Conservation (phyloP, 2,113 vertebrate genomes). For the Atrichornis clamosus region DNA sequence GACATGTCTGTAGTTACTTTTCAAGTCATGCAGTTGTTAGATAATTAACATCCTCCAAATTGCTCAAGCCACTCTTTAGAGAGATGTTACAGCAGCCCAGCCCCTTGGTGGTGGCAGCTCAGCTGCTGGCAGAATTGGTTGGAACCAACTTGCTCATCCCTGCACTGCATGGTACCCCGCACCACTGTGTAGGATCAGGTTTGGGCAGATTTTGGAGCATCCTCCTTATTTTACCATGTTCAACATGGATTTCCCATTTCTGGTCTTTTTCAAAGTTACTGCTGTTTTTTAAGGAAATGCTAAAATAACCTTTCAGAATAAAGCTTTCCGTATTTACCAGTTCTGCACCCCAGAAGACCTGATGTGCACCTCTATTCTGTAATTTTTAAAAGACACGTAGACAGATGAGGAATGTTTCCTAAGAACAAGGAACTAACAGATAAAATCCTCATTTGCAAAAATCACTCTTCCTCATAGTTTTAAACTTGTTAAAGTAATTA, state of each 20-base stretch:
- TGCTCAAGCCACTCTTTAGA: neutral
- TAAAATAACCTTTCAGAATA: neutral
- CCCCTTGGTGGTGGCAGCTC: neutral
- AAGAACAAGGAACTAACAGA: neutral
- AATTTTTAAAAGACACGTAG: neutral
- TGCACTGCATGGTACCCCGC: fast-evolving
- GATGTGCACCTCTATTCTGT: neutral
- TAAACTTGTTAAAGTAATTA: neutral
- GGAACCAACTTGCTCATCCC: neutral
- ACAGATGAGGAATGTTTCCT: neutral
- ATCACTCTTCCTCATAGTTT: neutral
- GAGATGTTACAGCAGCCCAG: neutral
- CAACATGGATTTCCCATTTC: neutral
- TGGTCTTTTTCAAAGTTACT: neutral
- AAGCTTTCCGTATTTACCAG: neutral
- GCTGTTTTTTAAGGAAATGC: neutral
- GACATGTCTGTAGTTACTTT: slow-evolving; percentile 25
- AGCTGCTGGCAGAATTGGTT: neutral
- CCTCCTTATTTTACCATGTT: neutral
- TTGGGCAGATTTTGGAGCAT: neutral
- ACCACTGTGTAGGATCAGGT: fast-evolving
- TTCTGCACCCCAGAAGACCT: neutral
- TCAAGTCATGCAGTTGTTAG: neutral
- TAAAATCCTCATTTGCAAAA: neutral
- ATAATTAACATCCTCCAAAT: slow-evolving; percentile 7